These are phyloP conservation scores for Pristionchus japonicus DNA, from an alignment of 2,888 invertebrate genomes.

Conservation along the genomic window DNA sequence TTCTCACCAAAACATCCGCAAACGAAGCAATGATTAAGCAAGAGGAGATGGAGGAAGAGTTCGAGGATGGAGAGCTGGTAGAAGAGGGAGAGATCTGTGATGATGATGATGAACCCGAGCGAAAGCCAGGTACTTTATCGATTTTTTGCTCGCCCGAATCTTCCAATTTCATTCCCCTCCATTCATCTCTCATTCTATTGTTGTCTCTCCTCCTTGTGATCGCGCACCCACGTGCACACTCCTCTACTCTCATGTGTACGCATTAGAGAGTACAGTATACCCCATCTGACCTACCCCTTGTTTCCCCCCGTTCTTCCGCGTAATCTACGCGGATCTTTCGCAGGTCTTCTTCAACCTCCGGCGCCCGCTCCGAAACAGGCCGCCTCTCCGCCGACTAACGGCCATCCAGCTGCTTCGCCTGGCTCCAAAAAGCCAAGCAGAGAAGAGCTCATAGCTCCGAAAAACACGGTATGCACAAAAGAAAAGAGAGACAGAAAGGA, in stretches of 20 bases:
- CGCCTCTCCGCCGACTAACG: conserved; percentile 3
- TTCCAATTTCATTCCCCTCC: not conserved
- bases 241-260: not conserved
- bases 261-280: conserved; percentile 20
- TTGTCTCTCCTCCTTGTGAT: conserved; percentile 34
- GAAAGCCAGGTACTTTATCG: conserved; percentile 27
- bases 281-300: not conserved
- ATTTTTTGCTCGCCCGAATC: not conserved
- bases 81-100: conserved; percentile 48
- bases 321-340: not conserved
- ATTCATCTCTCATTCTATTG: not conserved
- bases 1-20: conserved; percentile 32
- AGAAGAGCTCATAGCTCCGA: conserved; percentile 13
- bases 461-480: conserved; percentile 16
- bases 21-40: not conserved
- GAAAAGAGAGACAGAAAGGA: conserved; percentile 11
- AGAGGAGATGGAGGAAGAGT: conserved; percentile 41
- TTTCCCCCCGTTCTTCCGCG: not conserved
- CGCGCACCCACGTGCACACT: conserved; percentile 11
- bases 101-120: conserved; percentile 42
- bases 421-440: conserved; percentile 17
- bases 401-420: not conserved
- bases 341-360: conserved; percentile 21
- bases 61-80: conserved; percentile 46
- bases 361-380: not conserved